These are phyloP conservation scores for Ctenosaura bakeri DNA, from an alignment of 2,797 vertebrate genomes.

Conservation along the genomic window DNA sequence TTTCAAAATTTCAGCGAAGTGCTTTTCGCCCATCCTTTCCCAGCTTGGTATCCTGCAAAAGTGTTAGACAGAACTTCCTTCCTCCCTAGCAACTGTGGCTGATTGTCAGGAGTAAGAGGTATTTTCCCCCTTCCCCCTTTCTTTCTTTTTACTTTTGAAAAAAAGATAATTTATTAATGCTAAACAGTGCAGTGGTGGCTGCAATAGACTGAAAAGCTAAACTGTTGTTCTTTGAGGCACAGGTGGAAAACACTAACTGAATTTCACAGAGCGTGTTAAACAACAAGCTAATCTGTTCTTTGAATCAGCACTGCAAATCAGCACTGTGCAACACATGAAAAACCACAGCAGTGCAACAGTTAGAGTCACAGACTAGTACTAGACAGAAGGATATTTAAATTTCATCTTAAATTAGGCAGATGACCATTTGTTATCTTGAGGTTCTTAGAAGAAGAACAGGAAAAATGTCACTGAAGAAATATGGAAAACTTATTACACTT, in stretches of 20 bases:
- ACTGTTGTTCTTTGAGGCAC: too few species aligned
- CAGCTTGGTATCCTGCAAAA: background rate
- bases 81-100: background rate
- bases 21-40: background rate
- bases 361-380: background rate
- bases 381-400: background rate
- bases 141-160: too few species aligned
- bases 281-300: background rate
- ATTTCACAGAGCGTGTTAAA: background rate
- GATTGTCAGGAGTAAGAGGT: too few species aligned
- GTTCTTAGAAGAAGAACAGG: background rate
- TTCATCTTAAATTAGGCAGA: background rate
- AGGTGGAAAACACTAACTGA: too few species aligned
- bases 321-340: background rate
- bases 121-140: too few species aligned
- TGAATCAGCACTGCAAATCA: background rate
- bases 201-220: too few species aligned
- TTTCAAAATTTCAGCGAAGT: background rate
- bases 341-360: background rate
- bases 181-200: too few species aligned
- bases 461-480: background rate
- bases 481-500: background rate
- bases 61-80: background rate
- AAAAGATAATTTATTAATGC: too few species aligned
- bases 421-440: background rate